These are phyloP conservation scores for Aethina tumida DNA, from an alignment of 1,140 invertebrate genomes.

Conservation along the genomic window DNA sequence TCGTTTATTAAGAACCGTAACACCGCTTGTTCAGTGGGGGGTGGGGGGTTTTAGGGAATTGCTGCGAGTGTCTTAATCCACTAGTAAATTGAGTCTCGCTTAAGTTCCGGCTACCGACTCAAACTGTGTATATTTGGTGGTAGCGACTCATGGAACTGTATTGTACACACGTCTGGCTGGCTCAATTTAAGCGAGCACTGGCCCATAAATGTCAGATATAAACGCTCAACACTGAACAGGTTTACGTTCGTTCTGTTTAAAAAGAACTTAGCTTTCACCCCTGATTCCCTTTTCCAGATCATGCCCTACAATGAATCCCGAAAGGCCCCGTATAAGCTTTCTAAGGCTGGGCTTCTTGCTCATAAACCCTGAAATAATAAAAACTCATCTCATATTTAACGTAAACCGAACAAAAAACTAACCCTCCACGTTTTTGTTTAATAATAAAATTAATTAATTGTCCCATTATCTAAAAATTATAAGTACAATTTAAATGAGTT, in stretches of 20 bases:
- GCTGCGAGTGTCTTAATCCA: conserved; percentile 37
- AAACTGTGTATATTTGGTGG: conserved; percentile 22
- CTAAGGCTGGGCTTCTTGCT: too few relatives aligned
- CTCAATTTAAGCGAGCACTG: conserved; percentile 24
- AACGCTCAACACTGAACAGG: conserved; percentile 10
- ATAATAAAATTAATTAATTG: too few relatives aligned
- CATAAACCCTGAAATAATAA: too few relatives aligned
- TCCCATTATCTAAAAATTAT: too few relatives aligned
- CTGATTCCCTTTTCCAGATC: too few relatives aligned
- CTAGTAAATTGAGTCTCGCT: conserved; percentile 36
- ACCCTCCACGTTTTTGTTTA: too few relatives aligned
- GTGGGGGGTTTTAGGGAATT: conserved; percentile 36
- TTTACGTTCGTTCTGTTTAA: conserved; percentile 7
- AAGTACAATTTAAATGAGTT: too few relatives aligned
- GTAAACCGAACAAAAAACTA: too few relatives aligned
- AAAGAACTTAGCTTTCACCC: conserved; percentile 10
- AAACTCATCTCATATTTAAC: too few relatives aligned
- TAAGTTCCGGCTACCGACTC: conserved; percentile 31
- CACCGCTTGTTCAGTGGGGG: conserved; percentile 35
- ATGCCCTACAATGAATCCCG: too few relatives aligned
- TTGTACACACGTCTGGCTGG: conserved; percentile 25
- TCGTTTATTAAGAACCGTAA: conserved; percentile 39
- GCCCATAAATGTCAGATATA: conserved; percentile 24
- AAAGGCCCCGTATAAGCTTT: too few relatives aligned
- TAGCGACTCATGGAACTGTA: conserved; percentile 15